These are phyloP conservation scores for Neomonachus schauinslandi DNA, from an alignment of 2,113 vertebrate species.

Conservation along the genomic window DNA sequence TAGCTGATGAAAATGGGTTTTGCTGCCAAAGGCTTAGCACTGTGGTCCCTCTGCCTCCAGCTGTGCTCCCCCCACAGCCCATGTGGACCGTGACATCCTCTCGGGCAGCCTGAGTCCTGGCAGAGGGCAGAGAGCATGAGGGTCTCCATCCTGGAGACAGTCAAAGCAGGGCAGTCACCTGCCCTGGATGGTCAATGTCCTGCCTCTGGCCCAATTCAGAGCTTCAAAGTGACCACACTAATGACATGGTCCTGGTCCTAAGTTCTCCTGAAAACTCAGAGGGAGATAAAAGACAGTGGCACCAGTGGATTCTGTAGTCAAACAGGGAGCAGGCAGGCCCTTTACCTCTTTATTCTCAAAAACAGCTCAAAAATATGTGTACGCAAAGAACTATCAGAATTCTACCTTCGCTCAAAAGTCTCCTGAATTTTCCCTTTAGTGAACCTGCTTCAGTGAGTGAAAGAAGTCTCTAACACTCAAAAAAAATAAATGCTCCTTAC, in stretches of 20 bases:
- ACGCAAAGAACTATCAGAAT: not conserved
- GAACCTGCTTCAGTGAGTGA: not conserved
- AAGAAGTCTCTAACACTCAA: not conserved
- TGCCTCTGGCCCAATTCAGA: not conserved
- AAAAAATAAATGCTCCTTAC: not conserved
- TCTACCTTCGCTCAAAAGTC: constrained; percentile 37
- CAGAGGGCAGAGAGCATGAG: not conserved
- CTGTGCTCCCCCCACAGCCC: not conserved
- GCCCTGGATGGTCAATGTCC: not conserved
- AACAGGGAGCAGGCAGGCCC: not conserved
- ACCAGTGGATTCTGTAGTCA: not conserved
- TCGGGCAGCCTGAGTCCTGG: not conserved
- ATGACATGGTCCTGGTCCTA: not conserved
- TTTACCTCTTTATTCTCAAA: constrained; percentile 51
- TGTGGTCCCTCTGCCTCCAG: too few species aligned
- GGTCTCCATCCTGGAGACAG: not conserved
- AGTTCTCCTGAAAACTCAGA: not conserved
- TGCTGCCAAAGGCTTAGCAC: not conserved
- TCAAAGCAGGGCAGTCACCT: not conserved
- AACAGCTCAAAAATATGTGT: constrained; percentile 10
- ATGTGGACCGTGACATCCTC: not conserved
- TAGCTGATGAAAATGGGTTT: not conserved
- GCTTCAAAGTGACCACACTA: not conserved
- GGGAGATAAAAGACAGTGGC: not conserved
- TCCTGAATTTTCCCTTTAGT: constrained; percentile 40